Base-by-base conservation (phyloP, 1,140 invertebrate species). In the Apolygus lucorum region DNA sequence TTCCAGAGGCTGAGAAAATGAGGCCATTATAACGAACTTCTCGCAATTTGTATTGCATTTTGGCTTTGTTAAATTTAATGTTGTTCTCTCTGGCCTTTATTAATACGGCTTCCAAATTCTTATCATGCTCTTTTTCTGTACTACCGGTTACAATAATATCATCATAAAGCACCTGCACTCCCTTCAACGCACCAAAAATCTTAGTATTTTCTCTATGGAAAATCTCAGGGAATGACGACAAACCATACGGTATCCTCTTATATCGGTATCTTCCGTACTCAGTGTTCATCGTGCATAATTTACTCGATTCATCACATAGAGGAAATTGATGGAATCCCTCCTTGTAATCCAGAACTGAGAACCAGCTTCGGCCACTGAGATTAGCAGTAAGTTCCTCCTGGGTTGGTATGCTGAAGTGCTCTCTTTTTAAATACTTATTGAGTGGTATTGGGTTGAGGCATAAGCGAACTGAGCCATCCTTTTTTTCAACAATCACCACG, bases 361-460 rank as follows among this genome's bases (percentile, higher is more conserved):
- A 84, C 59, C 77, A 70, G 74, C 76, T 78, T 66, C 78, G 74
- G 21, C 76, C 77, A 28, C 68, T 62, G 28, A 83, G 70, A 68
- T 77, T 75, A n/a, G 69, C 62, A 22, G 75, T 76, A 28, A 82
- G 75, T 72, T 81, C 78, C 22, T 82, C 79, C 28, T 79, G 67
- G 1, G 76, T 81, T 11, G 79, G 78, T 24, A 82, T 74, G 34
- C 74, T 75, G 76, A 76, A 78, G 72, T 77, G 74, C 73, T 77
- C 75, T 22, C 79, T 68, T 72, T 77, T 78, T 14, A 84, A 78
- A 17, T 72, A 73, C 71, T 75, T 76, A 75, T 84, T 84, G 64
- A 84, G 74, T 64, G 81, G 77, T 49, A 71, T 74, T 2, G 82
- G 82, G 74, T 84, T 81, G 22, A 85, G 68, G 73, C 81, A 84